Percentiles rank a stretch among this genome's conserved stretches.
These are phyloP conservation scores for Thunnus thynnus DNA, from an alignment of 2,113 vertebrate species.

Conservation along the genomic window DNA sequence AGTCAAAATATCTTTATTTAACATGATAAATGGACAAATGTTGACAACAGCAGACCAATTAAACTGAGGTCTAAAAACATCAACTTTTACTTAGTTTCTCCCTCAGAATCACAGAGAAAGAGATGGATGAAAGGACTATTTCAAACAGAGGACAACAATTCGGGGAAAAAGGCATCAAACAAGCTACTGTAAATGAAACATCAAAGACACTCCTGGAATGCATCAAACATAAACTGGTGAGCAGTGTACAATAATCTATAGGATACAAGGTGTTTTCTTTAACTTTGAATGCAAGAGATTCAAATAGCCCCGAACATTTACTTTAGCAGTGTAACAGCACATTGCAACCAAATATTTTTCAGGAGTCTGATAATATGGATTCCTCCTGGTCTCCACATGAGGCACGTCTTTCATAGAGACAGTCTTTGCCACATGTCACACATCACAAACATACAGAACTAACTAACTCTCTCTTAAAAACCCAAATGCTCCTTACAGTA, in stretches of 20 bases:
- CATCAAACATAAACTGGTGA: background rate
- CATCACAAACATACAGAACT: conserved; percentile 35
- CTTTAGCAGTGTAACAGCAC: background rate
- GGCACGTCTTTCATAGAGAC: background rate
- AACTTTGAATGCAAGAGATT: background rate
- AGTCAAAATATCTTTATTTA: no score
- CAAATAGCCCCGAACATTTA: rapidly evolving
- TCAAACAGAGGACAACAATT: background rate
- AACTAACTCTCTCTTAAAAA: conserved; percentile 26
- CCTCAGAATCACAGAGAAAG: background rate
- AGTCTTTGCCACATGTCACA: conserved; percentile 10
- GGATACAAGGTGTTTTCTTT: background rate
- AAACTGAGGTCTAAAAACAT: no score
- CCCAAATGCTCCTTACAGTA: conserved; percentile 18
- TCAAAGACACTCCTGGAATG: background rate
- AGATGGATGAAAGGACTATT: background rate
- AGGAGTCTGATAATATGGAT: background rate
- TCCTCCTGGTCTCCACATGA: conserved; percentile 14
- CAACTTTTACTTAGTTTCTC: background rate
- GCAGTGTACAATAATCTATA: background rate
- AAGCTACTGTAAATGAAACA: background rate
- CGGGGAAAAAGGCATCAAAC: background rate
- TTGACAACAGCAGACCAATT: no score
- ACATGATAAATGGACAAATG: no score
- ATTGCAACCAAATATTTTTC: background rate